phyloP scores from a whole-genome alignment of 2,888 invertebrate species.

The Ornithoptera alexandrae region DNA sequence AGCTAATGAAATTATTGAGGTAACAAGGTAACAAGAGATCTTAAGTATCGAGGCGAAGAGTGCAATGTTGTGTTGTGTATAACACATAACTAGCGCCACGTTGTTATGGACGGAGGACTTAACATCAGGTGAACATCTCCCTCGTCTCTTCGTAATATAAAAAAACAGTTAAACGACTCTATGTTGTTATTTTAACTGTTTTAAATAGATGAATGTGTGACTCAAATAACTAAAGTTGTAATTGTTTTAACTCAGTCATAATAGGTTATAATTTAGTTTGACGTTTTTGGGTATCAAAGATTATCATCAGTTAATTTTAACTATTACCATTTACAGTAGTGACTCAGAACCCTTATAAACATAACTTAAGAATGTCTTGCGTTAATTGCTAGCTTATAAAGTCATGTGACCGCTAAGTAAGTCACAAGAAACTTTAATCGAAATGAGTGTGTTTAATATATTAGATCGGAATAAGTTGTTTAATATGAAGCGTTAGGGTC shows the following conservation, averaged over 20 bases:
- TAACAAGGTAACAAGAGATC: too few species aligned
- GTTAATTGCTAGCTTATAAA: conserved; percentile 12
- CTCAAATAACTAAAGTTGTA: background rate
- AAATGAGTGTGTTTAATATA: too few species aligned
- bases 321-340: background rate
- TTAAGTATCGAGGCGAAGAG: too few species aligned
- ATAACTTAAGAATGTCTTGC: conserved; percentile 1
- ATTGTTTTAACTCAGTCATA: background rate
- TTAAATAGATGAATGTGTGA: background rate
- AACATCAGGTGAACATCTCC: too few species aligned
- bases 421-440: too few species aligned
- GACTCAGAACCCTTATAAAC: background rate
- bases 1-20: too few species aligned
- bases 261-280: background rate
- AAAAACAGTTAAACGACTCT: background rate
- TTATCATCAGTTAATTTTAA: background rate
- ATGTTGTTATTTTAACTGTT: background rate
- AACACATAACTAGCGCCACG: too few species aligned
- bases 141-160: too few species aligned
- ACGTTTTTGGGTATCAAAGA: background rate
- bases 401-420: background rate
- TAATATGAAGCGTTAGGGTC: too few species aligned
- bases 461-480: too few species aligned
- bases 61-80: too few species aligned
- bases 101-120: too few species aligned